Evolutionary conservation across 2,888 invertebrate species (phyloP).

Genomic region (Syritta pipiens): DNA sequence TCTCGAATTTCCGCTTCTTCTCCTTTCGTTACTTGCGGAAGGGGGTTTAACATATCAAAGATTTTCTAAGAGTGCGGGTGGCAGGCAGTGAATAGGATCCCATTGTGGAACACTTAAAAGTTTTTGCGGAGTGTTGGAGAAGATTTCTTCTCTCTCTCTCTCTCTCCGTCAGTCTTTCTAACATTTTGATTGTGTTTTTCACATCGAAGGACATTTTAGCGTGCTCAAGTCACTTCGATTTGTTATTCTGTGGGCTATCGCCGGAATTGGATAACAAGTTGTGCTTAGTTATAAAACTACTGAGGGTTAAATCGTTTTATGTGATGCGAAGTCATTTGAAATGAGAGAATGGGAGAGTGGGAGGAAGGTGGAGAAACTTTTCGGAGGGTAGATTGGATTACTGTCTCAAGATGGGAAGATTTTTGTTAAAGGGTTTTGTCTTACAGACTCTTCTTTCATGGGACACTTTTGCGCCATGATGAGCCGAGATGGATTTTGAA

Average conservation of each 20-base stretch:
- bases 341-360: no score
- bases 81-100: slow-evolving; percentile 32
- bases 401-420: no score
- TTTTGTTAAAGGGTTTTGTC: no score
- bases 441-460: no score
- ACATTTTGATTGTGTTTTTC: slow-evolving; percentile 58
- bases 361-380: no score
- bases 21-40: no score
- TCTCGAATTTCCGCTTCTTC: slow-evolving; percentile 39
- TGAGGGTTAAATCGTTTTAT: slow-evolving; percentile 54
- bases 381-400: no score
- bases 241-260: slow-evolving; percentile 52
- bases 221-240: slow-evolving; percentile 44
- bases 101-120: slow-evolving; percentile 58
- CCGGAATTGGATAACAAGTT: slow-evolving; percentile 62
- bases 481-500: no score
- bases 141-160: no score
- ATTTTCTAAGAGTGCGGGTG: slow-evolving; percentile 21
- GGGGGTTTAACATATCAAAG: slow-evolving; percentile 67
- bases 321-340: slow-evolving; percentile 18
- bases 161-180: no score
- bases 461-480: no score
- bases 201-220: slow-evolving; percentile 54
- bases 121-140: slow-evolving; percentile 29
- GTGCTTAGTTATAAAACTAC: slow-evolving; percentile 44